phyloP scores from a whole-genome alignment of 2,888 invertebrate genomes.

The Aethes cnicana region DNA sequence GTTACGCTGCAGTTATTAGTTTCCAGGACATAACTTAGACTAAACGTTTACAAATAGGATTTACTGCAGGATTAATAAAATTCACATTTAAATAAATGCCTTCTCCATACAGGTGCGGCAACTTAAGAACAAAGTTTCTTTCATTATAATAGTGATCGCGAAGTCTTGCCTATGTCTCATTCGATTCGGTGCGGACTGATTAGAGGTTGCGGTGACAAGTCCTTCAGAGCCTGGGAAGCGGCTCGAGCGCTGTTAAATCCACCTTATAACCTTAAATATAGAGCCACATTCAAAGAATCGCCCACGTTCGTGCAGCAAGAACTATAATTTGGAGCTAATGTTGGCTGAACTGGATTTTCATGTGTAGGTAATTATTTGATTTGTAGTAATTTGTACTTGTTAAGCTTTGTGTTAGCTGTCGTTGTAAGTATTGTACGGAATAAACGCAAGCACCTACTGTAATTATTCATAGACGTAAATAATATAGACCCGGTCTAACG shows the following conservation, averaged over 20 bases:
- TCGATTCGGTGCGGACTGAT: slow-evolving; percentile 55
- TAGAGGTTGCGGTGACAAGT: slow-evolving; percentile 49
- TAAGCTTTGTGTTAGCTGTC: slow-evolving; percentile 11
- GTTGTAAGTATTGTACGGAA: too few relatives aligned
- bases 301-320: slow-evolving; percentile 2
- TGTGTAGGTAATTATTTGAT: slow-evolving; percentile 29
- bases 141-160: slow-evolving; percentile 47
- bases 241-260: neutral
- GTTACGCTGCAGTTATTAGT: too few relatives aligned
- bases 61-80: too few relatives aligned
- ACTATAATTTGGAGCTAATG: slow-evolving; percentile 28
- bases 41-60: too few relatives aligned
- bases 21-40: too few relatives aligned
- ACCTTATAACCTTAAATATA: neutral
- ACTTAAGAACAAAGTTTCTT: slow-evolving; percentile 31
- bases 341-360: slow-evolving; percentile 29
- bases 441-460: too few relatives aligned
- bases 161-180: slow-evolving; percentile 40
- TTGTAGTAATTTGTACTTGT: slow-evolving; percentile 29
- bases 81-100: slow-evolving; percentile 11
- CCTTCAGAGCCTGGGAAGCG: slow-evolving; percentile 40
- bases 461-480: too few relatives aligned
- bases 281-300: neutral
- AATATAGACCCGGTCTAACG: too few relatives aligned
- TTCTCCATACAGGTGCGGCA: slow-evolving; percentile 17